Conservation (phyloP, 2,888 invertebrate species). For the Zygothrica quintamaculata region DNA sequence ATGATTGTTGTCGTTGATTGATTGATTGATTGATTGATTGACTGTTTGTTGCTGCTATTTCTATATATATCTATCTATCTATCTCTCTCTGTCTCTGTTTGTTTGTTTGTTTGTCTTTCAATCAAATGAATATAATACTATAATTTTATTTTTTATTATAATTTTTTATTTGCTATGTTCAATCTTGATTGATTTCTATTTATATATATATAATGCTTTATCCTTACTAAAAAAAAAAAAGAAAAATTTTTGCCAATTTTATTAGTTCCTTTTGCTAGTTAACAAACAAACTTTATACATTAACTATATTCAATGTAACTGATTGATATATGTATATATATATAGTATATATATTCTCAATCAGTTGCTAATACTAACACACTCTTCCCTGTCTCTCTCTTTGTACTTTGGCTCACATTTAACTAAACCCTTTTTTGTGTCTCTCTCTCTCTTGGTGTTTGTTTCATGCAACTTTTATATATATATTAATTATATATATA, state of each 20-base stretch:
- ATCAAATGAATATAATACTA: conserved; percentile 12
- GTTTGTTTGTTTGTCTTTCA: no score
- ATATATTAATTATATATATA: no score
- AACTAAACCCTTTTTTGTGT: no score
- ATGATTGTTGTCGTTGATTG: conserved; percentile 68
- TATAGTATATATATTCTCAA: not conserved
- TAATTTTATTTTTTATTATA: conserved; percentile 15
- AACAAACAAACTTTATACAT: no score
- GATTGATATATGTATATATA: no score
- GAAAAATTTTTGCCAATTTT: no score
- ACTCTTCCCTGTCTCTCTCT: conserved; percentile 10
- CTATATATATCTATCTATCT: not conserved
- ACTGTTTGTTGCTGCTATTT: conserved; percentile 58
- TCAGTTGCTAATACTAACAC: not conserved
- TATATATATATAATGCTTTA: not conserved
- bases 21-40: conserved; percentile 61
- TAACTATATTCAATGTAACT: no score
- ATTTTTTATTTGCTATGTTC: conserved; percentile 27
- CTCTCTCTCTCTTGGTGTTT: conserved; percentile 10
- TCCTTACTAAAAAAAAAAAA: conserved; percentile 29
- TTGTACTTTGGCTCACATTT: conserved; percentile 17
- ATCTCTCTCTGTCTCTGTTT: conserved; percentile 6
- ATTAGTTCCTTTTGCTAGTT: conserved; percentile 32
- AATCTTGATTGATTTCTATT: conserved; percentile 17
- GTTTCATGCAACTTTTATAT: conserved; percentile 31